Evolutionary conservation across 2,797 vertebrate species (phyloP), one percentile per base, ranked within the genome.

Genomic region (Podargus strigoides): DNA sequence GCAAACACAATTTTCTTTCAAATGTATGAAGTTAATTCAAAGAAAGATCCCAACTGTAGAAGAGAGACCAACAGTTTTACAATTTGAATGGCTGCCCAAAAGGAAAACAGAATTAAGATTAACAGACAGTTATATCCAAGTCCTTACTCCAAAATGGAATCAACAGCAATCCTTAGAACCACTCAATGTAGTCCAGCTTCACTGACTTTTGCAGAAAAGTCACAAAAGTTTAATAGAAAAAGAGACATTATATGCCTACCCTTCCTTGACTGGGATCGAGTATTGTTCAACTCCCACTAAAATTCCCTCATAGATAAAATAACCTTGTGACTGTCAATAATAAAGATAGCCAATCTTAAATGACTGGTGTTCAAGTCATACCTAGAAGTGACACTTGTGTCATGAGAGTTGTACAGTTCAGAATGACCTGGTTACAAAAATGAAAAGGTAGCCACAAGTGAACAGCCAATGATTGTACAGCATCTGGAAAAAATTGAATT

Each of bases 1-100:
- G 76, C 42, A 92, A 94, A 84, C 23, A 64, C 12, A 9, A 17
- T 55, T 84, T 92, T 73, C 39, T 91, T 84, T 47, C 26, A 87
- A 66, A 68, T 21, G 11, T 18, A 47, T 27, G 21, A 68, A 89
- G 12, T 60, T 68, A 87, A 77, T 72, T 52, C 60, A 81, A 87
- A 92, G 39, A 59, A 87, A 68, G 50, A 93, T 44, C 27, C 28
- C n/a, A 74, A 30, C 36, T 23, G 23, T 3, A 73, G 17, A 72
- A 79, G 17, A 88, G 19, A 85, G 27, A 68, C 10, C 17, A 87
- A 79, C 5, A 86, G 34, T 53, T 91, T 52, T 46, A 49, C 1
- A 4, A 6, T 56, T 20, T 49, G 20, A 88, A 81, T 21, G n/a
- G 37, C 22, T 88, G 67, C 56, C n/a, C 87, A 84, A 84, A 21